Base-by-base conservation (phyloP, 2,113 vertebrate species). In the Aphelocoma coerulescens region DNA sequence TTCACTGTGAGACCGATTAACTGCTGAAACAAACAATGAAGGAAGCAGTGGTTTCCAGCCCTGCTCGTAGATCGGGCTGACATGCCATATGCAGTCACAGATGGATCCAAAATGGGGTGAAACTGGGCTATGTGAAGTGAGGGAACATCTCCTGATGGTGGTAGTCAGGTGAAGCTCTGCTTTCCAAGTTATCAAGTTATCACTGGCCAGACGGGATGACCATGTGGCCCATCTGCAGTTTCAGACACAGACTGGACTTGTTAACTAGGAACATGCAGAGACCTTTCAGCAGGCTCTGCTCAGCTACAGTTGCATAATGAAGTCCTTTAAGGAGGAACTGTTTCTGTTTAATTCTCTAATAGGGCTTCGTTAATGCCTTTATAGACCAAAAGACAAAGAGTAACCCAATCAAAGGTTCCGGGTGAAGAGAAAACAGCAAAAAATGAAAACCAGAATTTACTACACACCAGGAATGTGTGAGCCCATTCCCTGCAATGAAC, bases 331-430 rank as follows among this genome's bases (percentile, higher is more conserved):
- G 51, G 48, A 90, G 68, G 80, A 96, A 89, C 91, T 95, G 88
- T 82, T 97, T 96, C 73, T 93, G 54, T 65, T 94, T 96, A 92
- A 68, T 66, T 94, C 91, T 87, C 43, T 93, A 96, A 94, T 8
- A 66, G 24, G 51, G 10, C 41, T 85, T 95, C 65, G 69, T 96
- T 95, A 78, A 49, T 85, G 57, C 32, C 49, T 93, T 93, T 89
- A 93, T 72, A 93, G 83, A 89, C 76, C 32, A 68, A 89, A 89
- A 78, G 62, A 49, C 44, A 88, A 93, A 83, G 75, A 76, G 33
- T 71, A 94, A 96, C 61, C 26, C n/a, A 82, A 81, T 68, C 72
- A 90, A 89, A 72, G 28, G n/a, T 52, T 57, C n/a, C 76, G 54
- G 37, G 83, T 59, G 65, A 86, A 78, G 39, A 67, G 11, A 82